These are phyloP conservation scores for Lithophane leautieri DNA, from an alignment of 2,888 invertebrate genomes.

Conservation along the genomic window DNA sequence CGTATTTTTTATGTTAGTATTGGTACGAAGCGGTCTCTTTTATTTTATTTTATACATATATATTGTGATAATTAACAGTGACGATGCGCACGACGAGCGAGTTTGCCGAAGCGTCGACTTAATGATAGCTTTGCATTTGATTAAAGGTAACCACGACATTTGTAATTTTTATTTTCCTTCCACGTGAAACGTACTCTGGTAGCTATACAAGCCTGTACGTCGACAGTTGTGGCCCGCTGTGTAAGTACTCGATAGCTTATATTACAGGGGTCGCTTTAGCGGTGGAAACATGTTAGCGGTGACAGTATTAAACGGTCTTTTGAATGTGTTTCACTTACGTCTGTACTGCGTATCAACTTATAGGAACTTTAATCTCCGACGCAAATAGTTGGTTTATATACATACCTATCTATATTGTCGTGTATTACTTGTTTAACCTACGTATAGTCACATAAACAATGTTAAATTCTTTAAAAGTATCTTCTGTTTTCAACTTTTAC, in stretches of 20 bases:
- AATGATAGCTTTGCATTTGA: constrained; percentile 89
- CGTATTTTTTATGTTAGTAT: constrained; percentile 89
- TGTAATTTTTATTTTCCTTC: constrained; percentile 83
- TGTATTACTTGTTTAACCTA: constrained; percentile 5
- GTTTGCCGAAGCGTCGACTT: constrained; percentile 85
- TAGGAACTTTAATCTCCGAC: constrained; percentile 35
- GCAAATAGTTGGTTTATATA: constrained; percentile 32
- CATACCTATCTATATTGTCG: background rate
- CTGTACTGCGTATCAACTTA: constrained; percentile 50
- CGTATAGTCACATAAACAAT: constrained; percentile 2
- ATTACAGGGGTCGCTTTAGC: constrained; percentile 76
- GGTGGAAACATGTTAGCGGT: constrained; percentile 78
- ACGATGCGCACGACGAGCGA: constrained; percentile 87
- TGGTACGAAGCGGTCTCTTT: constrained; percentile 89
- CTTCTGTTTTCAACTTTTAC: background rate
- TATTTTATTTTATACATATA: constrained; percentile 88
- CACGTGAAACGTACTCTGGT: constrained; percentile 68
- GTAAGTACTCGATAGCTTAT: constrained; percentile 73
- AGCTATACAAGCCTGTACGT: constrained; percentile 68
- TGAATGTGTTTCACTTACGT: constrained; percentile 72
- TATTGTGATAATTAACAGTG: constrained; percentile 90
- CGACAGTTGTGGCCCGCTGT: constrained; percentile 73
- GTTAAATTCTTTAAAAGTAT: background rate
- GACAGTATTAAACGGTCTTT: constrained; percentile 79
- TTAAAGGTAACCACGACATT: constrained; percentile 87